Evolutionary conservation across 2,113 vertebrate genomes (phyloP).

Genomic region (Malurus elegans): DNA sequence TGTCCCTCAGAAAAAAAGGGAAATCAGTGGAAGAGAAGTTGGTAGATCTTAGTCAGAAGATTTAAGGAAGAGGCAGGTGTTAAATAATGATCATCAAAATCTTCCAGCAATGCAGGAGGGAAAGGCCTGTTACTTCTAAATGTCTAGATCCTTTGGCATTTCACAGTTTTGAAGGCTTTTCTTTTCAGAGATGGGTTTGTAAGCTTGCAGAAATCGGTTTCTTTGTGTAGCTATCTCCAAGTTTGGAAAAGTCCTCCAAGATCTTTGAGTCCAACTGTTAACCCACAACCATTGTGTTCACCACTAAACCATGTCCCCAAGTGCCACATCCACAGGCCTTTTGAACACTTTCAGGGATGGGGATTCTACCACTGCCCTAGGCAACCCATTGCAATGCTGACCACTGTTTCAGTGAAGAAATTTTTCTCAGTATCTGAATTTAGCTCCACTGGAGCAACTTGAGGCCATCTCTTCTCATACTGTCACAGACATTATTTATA

Average conservation of each 20-base stretch:
- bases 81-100: background rate
- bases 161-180: background rate
- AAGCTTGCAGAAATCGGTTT: background rate
- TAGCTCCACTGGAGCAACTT: background rate
- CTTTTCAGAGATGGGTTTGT: background rate
- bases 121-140: background rate
- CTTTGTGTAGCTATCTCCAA: background rate
- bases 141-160: background rate
- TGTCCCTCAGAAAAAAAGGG: background rate
- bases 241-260: background rate
- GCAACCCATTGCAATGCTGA: background rate
- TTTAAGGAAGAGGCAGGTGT: background rate
- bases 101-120: background rate
- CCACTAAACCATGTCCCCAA: no score
- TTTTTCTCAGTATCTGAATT: background rate
- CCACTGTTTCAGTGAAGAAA: background rate
- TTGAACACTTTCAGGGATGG: background rate
- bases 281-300: fast-evolving
- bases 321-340: background rate
- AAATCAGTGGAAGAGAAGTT: background rate
- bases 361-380: background rate
- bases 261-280: background rate
- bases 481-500: background rate
- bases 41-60: background rate
- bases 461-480: background rate